These are phyloP conservation scores for Xylocampa areola DNA, from an alignment of 2,888 invertebrate genomes.

Conservation along the genomic window DNA sequence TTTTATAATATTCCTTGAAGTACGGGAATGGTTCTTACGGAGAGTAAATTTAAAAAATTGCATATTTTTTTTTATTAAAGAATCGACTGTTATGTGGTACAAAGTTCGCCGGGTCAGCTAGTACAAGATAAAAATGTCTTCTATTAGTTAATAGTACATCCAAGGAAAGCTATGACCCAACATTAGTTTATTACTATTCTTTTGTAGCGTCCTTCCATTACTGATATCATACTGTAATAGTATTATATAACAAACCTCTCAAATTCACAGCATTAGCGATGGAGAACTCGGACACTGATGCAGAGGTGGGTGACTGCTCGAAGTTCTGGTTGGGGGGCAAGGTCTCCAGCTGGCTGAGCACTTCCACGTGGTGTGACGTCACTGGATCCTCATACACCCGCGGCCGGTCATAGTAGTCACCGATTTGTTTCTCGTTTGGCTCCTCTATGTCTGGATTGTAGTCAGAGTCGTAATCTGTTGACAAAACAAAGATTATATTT, in stretches of 20 bases:
- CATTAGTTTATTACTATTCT: too few species aligned
- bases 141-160: too few species aligned
- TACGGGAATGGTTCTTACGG: too few species aligned
- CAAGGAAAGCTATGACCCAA: too few species aligned
- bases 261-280: conserved; percentile 84
- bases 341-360: conserved; percentile 67
- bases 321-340: conserved; percentile 65
- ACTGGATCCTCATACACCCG: conserved; percentile 76
- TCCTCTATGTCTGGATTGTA: conserved; percentile 67
- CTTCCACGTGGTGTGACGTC: conserved; percentile 70
- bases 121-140: too few species aligned
- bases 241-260: conserved; percentile 75
- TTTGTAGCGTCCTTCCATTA: too few species aligned
- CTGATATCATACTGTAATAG: too few species aligned
- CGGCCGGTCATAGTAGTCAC: conserved; percentile 75
- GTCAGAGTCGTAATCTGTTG: conserved; percentile 75
- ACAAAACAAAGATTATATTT: conserved; percentile 4
- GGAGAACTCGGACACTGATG: conserved; percentile 79
- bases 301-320: conserved; percentile 72
- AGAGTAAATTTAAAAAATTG: too few species aligned
- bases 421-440: conserved; percentile 54
- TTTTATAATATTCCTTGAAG: too few species aligned
- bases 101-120: too few species aligned
- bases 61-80: too few species aligned
- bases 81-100: too few species aligned